These are phyloP conservation scores for Misgurnus mizolepis DNA, from an alignment of 2,113 vertebrate species.

Conservation along the genomic window DNA sequence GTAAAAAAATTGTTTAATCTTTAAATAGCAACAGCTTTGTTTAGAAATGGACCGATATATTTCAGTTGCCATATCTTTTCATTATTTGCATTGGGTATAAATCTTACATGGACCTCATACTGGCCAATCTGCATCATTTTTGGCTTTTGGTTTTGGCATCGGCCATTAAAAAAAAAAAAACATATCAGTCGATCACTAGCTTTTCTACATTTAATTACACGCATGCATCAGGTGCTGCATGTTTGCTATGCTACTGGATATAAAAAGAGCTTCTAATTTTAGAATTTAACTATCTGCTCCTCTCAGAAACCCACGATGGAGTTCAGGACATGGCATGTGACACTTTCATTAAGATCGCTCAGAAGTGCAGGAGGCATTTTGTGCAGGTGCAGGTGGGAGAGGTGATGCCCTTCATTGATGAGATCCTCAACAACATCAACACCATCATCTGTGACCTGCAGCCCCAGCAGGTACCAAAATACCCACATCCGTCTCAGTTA, in stretches of 20 bases:
- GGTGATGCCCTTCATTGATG: slow-evolving; percentile 99
- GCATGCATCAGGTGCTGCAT: neutral
- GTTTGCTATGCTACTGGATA: neutral
- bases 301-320: slow-evolving; percentile 95
- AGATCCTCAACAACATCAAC: slow-evolving; percentile 99
- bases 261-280: neutral
- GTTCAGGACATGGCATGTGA: slow-evolving; percentile 99
- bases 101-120: too few relatives aligned
- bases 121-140: too few relatives aligned
- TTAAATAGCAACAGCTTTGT: slow-evolving; percentile 4
- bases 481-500: neutral
- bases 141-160: too few relatives aligned
- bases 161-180: too few relatives aligned
- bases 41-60: too few relatives aligned
- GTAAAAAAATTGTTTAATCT: neutral
- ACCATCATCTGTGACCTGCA: slow-evolving; percentile 99
- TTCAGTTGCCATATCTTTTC: too few relatives aligned
- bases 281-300: neutral
- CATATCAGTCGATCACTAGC: too few relatives aligned
- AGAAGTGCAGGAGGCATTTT: slow-evolving; percentile 98
- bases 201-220: neutral
- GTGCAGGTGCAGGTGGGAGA: slow-evolving; percentile 99
- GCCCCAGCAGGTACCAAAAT: slow-evolving; percentile 88
- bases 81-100: too few relatives aligned
- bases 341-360: slow-evolving; percentile 98